A percentile compares a stretch with the other conserved stretches of the same genome.
phyloP scores from a whole-genome alignment of 1,140 invertebrate genomes.

The Protaetia brevitarsis region DNA sequence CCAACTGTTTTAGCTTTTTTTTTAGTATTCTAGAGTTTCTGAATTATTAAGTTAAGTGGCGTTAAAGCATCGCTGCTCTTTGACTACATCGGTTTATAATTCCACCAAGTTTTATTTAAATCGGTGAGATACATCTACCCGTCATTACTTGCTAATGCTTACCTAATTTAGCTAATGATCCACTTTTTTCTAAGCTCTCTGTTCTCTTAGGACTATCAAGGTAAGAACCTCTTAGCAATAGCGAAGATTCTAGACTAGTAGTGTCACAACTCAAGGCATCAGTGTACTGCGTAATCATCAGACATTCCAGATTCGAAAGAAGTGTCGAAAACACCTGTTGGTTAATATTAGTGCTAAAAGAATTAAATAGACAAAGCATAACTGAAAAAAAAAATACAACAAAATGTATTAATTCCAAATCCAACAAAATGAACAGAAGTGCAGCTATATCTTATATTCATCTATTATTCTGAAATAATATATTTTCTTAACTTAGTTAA shows the following conservation, averaged over 20 bases:
- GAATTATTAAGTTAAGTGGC: no score
- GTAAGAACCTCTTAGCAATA: slow-evolving; percentile 62
- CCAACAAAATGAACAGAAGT: slow-evolving; percentile 19
- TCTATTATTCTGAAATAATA: no score
- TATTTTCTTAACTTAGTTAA: no score
- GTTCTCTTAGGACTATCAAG: slow-evolving; percentile 69
- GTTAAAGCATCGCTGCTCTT: no score
- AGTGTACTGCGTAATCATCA: slow-evolving; percentile 94
- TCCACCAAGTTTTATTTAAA: no score
- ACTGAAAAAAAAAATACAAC: slow-evolving; percentile 23
- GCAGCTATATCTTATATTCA: no score
- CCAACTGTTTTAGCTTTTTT: no score
- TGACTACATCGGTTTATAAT: no score
- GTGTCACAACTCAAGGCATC: slow-evolving; percentile 79
- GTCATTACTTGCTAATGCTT: no score
- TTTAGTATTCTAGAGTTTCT: no score
- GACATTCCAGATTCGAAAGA: slow-evolving; percentile 91
- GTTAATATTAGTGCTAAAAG: slow-evolving; percentile 33
- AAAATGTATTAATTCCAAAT: neutral
- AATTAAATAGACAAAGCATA: slow-evolving; percentile 26
- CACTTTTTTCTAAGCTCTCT: slow-evolving; percentile 84
- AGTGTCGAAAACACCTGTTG: slow-evolving; percentile 64
- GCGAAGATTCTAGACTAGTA: slow-evolving; percentile 68
- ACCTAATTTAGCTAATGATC: slow-evolving; percentile 87
- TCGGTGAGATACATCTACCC: no score